Evolutionary conservation across 2,888 invertebrate species (phyloP), one percentile per base, ranked within the genome.

Genomic region (Apoda limacodes): DNA sequence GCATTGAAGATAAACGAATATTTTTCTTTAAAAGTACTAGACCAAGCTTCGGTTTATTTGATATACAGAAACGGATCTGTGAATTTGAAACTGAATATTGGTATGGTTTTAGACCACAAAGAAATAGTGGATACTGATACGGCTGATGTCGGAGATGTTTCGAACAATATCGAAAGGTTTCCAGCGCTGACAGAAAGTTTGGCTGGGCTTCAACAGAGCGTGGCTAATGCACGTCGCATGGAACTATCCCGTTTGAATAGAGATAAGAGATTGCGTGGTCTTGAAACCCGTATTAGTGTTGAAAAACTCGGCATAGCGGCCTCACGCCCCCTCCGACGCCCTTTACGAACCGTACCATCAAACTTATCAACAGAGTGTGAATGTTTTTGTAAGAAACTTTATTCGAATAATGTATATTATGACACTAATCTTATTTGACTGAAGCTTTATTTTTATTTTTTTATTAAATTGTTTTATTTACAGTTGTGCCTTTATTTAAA

Each of bases 31-130:
- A 65, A 56, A 48, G 60, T 80, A 2, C 42, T 78, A 20, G 76
- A 80, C 37, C 80, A 80, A 46, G 67, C 74, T 2, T 64, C 60
- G 5, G 50, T 78, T 13, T 71, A 75, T 45, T 48, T 80, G 3
- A 59, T 67, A 24, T 80, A 55, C 41, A 58, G 71, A 41, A 76
- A 78, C 35, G 74, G 75, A 2, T 48, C 60, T 9, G 64, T 64
- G 4, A 72, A 66, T 42, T 39, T 78, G 17, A 76, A 75, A 48
- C 37, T 75, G 13, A 78, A 80, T 37, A 57, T 57, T 49, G 83
- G 69, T 48, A 84, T 70, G 84, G 61, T 56, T 50, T 61, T 71
- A 58, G 82, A 68, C 60, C 82, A 67, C 55, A 76, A 65, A 61
- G 84, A 62, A 62, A 83, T 60, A 49, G 75, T 59, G 42, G 82